Conservation (phyloP, 1,140 invertebrate species). For the Laodelphax striatellus region DNA sequence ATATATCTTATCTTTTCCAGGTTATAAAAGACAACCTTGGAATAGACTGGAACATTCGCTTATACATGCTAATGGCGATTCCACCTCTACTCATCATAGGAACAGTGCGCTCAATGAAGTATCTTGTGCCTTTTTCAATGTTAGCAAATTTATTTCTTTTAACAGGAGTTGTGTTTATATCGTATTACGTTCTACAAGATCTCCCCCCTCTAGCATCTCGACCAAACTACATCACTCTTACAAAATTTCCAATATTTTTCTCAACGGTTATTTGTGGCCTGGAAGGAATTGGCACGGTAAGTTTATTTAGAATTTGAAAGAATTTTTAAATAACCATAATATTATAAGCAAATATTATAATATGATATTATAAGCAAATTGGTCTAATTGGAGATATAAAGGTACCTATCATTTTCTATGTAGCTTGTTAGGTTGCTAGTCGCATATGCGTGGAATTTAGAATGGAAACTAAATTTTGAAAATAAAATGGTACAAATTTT, state of each 20-base stretch:
- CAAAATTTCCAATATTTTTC: conserved; percentile 22
- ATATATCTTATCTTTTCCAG: conserved; percentile 5
- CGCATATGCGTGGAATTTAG: too few species aligned
- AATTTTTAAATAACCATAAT: too few species aligned
- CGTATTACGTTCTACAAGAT: conserved; percentile 52
- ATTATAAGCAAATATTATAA: too few species aligned
- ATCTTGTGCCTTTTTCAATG: conserved; percentile 60
- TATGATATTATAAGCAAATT: too few species aligned
- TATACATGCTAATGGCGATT: conserved; percentile 27
- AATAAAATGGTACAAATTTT: too few species aligned
- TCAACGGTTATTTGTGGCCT: conserved; percentile 62
- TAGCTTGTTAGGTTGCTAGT: too few species aligned
- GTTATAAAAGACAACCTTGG: conserved; percentile 5
- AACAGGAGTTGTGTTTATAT: conserved; percentile 48
- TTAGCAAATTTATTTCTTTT: conserved; percentile 55
- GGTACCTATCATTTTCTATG: too few species aligned
- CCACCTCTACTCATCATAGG: conserved; percentile 45
- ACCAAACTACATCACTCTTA: not conserved
- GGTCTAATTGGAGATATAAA: too few species aligned
- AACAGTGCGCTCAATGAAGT: conserved; percentile 56
- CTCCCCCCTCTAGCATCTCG: conserved; percentile 4
- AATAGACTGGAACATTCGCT: conserved; percentile 6
- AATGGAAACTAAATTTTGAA: too few species aligned
- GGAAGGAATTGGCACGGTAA: conserved; percentile 62
- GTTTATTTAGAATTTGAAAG: too few species aligned